Conservation (phyloP, 30 jellyfish, hydroid and myxozoan species). For the Pelagia noctiluca region DNA sequence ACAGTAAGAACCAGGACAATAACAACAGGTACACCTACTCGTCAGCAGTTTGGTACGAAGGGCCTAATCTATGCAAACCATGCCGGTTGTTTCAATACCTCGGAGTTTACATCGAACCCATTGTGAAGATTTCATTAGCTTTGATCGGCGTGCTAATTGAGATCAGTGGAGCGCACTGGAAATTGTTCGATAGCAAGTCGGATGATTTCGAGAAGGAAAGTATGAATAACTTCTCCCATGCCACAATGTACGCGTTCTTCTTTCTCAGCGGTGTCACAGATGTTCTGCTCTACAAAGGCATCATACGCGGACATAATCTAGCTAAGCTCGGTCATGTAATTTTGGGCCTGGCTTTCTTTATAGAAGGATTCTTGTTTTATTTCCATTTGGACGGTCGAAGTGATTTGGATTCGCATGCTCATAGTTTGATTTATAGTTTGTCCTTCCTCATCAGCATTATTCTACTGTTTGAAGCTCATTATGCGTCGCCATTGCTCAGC, state of each 20-base stretch:
- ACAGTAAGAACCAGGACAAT: neutral
- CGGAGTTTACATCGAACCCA: constrained; percentile 43
- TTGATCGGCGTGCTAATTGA: constrained; percentile 55
- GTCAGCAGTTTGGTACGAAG: constrained; percentile 60
- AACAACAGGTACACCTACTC: neutral
- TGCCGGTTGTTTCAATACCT: constrained; percentile 25
- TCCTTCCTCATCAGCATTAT: constrained; percentile 52
- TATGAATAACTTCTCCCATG: constrained; percentile 75
- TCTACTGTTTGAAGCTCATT: constrained; percentile 40
- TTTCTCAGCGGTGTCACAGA: constrained; percentile 46
- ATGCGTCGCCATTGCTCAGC: constrained; percentile 32
- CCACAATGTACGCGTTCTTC: constrained; percentile 71
- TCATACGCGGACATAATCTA: constrained; percentile 2
- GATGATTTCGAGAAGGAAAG: constrained; percentile 60
- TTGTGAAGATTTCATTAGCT: constrained; percentile 27
- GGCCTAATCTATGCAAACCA: neutral
- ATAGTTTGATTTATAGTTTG: constrained; percentile 44
- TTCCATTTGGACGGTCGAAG: constrained; percentile 78
- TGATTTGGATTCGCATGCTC: constrained; percentile 65
- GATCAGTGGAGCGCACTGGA: constrained; percentile 61
- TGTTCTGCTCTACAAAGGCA: constrained; percentile 16
- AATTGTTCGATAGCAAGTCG: constrained; percentile 5
- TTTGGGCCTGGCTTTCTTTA: constrained; percentile 53
- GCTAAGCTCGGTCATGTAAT: constrained; percentile 35
- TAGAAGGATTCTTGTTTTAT: constrained; percentile 67